Conservation (phyloP, 2,888 invertebrate genomes). For the Brachypterus glaber region DNA sequence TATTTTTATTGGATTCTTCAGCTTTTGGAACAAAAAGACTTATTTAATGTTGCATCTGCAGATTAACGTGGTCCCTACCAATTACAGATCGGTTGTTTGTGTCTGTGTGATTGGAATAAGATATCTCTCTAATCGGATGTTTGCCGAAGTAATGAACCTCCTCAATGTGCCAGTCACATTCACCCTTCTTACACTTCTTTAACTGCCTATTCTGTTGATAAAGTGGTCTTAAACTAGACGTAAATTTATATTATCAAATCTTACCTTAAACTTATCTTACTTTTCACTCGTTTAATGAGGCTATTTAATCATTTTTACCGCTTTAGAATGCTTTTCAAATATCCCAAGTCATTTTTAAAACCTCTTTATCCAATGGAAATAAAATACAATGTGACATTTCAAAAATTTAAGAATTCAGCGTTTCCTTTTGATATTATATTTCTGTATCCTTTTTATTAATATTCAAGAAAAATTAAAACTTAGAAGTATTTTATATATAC, state of each 20-base stretch:
- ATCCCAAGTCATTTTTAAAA: too few species aligned
- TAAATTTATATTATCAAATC: slow-evolving; percentile 24
- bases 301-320: slow-evolving; percentile 13
- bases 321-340: too few species aligned
- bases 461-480: too few species aligned
- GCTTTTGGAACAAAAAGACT: too few species aligned
- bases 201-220: slow-evolving; percentile 24
- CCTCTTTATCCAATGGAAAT: too few species aligned
- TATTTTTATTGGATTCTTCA: too few species aligned
- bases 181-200: slow-evolving; percentile 23
- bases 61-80: slow-evolving; percentile 20
- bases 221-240: slow-evolving; percentile 23
- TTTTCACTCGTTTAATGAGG: slow-evolving; percentile 10
- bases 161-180: slow-evolving; percentile 25
- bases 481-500: too few species aligned
- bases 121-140: slow-evolving; percentile 19
- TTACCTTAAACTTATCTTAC: slow-evolving; percentile 15
- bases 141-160: slow-evolving; percentile 22
- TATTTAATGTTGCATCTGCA: not conserved
- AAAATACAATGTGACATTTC: too few species aligned
- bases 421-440: too few species aligned
- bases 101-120: slow-evolving; percentile 24
- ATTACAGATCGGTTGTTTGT: slow-evolving; percentile 20
- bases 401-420: too few species aligned
- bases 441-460: too few species aligned